A percentile compares a stretch with the other conserved stretches of the same genome.
Evolutionary conservation across 2,797 vertebrate genomes (phyloP).

Genomic region (Alfaro cultratus): DNA sequence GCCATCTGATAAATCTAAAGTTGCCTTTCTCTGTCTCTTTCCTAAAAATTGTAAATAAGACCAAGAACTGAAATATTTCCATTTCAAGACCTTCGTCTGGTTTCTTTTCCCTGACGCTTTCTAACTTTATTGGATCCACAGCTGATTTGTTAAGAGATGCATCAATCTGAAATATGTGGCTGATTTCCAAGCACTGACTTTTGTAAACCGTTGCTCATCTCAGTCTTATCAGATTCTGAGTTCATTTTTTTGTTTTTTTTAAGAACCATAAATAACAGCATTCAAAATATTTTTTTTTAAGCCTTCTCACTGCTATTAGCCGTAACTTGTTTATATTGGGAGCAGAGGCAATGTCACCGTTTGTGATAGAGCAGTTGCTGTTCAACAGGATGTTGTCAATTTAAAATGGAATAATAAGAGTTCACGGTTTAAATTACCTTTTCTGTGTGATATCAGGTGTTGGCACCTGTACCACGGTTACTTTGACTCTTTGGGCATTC

Average conservation of each 20-base stretch:
- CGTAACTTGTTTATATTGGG: not conserved
- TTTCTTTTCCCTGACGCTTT: constrained; percentile 17
- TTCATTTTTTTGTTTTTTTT: not conserved
- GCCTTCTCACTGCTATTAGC: not conserved
- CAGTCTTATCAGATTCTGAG: not conserved
- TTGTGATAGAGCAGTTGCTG: not conserved
- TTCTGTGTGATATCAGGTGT: too few relatives aligned
- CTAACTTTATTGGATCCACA: constrained; percentile 7
- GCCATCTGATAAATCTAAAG: constrained; percentile 60
- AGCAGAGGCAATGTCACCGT: not conserved
- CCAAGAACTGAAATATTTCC: constrained; percentile 38
- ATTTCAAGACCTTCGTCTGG: constrained; percentile 22
- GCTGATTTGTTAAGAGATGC: not conserved
- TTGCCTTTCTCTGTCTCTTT: constrained; percentile 59
- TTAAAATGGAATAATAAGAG: not conserved
- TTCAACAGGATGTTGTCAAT: not conserved
- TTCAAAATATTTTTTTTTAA: not conserved
- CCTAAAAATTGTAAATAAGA: constrained; percentile 45
- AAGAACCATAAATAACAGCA: not conserved
- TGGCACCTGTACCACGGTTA: not conserved
- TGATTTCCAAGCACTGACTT: not conserved
- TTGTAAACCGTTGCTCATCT: not conserved
- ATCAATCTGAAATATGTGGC: not conserved
- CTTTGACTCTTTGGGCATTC: not conserved
- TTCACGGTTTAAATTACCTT: not conserved